Conservation (phyloP, 2,113 vertebrate genomes). For the Otocyon megalotis region DNA sequence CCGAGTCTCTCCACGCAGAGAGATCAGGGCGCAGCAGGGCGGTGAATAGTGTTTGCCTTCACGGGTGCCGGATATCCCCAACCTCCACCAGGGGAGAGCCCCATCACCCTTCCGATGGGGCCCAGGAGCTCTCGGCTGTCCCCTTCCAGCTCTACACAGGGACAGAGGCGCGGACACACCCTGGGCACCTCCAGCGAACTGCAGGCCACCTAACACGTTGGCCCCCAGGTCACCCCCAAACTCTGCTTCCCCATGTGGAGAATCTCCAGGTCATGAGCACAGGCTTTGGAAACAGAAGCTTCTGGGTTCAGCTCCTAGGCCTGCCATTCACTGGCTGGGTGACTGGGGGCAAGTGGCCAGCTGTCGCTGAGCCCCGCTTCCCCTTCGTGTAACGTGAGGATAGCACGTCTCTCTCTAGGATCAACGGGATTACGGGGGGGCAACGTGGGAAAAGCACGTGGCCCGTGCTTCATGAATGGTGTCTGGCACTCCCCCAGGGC, state of each 20-base stretch:
- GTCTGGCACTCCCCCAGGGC: background rate
- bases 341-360: background rate
- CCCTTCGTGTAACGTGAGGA: background rate
- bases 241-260: background rate
- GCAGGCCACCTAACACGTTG: background rate
- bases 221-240: background rate
- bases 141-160: background rate
- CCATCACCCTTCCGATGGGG: background rate
- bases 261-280: background rate
- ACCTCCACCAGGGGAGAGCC: background rate
- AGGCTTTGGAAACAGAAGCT: background rate
- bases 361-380: background rate
- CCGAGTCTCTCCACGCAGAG: background rate
- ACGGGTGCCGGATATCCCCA: too few species aligned
- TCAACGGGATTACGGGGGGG: background rate
- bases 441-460: background rate
- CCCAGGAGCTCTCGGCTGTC: background rate
- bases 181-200: background rate
- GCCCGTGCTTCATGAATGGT: too few species aligned
- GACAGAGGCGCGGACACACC: background rate
- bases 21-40: accelerated
- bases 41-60: background rate
- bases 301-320: background rate
- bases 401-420: background rate
- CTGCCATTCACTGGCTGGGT: background rate